Evolutionary conservation across 92 coral and sea anemone species (phyloP), one percentile per base, ranked within the genome.

Genomic region (Nematostella vectensis): DNA sequence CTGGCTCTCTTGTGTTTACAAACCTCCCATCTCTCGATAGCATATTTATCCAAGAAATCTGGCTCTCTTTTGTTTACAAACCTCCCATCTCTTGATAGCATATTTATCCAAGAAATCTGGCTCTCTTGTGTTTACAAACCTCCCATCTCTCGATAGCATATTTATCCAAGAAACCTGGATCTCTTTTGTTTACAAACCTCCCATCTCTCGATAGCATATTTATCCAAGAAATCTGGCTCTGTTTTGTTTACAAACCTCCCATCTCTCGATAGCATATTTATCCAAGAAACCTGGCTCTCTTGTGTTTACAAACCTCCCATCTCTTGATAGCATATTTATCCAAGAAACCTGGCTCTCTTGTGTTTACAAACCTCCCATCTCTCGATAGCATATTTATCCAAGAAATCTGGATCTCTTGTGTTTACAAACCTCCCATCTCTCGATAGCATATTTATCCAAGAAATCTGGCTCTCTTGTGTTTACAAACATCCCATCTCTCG

Each of bases 341-440:
- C 44, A 85, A 81, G 55, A 86, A 93, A 3, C 64, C 62, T 16
- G 81, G 62, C 66, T 86, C 99, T 40, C 86, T 83, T 8, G n/a
- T n/a, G n/a, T n/a, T n/a, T n/a, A n/a, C n/a, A n/a, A n/a, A n/a
- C n/a, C n/a, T n/a, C n/a, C 76, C 97, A 89, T 67, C 97, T 73
- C 55, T 85, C 95, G 71, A 87, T 73, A 27, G 95, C 82, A 50
- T 89, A 85, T 44, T 89, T 81, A 38, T 79, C 89, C 45, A 85
- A 80, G 54, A 85, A 89, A 3, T 66, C 61, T 17, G 80, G 65
- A 64, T 85, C 97, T 37, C 88, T 82, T 4, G 79, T 72, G 42
- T 86, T n/a, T n/a, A n/a, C n/a, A n/a, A 70, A 91, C 98, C 93
- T 91, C 98, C 98, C 98, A 91, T 68, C 98, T 70, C 57, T 86